Conservation (phyloP, 2,113 vertebrate genomes). For the Thomomys bottae region DNA sequence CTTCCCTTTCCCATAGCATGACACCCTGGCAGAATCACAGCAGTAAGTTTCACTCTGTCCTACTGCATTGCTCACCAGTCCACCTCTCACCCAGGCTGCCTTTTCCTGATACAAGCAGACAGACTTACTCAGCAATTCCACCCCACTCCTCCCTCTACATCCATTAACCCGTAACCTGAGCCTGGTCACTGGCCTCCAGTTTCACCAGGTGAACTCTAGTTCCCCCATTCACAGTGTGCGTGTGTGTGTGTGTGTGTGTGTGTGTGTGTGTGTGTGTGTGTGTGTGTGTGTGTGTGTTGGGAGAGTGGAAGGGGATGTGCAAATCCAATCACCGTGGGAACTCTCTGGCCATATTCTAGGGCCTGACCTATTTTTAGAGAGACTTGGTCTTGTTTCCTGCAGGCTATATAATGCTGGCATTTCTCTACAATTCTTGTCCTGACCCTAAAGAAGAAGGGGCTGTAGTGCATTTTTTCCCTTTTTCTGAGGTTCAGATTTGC, state of each 20-base stretch:
- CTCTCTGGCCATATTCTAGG: background rate
- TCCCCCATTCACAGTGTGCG: background rate
- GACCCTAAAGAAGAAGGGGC: background rate
- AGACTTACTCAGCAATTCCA: background rate
- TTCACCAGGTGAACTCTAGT: background rate
- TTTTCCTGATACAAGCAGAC: background rate
- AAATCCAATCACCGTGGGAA: background rate
- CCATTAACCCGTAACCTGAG: background rate
- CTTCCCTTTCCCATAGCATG: background rate
- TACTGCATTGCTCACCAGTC: background rate
- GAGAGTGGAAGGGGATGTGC: too few species aligned
- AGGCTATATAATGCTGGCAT: background rate
- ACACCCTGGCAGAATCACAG: background rate
- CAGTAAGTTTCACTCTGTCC: background rate
- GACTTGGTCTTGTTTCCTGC: background rate
- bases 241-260: too few species aligned
- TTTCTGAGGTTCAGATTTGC: background rate
- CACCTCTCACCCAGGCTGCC: background rate
- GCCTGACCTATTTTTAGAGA: constrained; percentile 21
- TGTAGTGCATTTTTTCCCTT: background rate
- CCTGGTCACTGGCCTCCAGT: background rate
- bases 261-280: too few species aligned
- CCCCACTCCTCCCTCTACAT: background rate
- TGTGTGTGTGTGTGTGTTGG: too few species aligned
- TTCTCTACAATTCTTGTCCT: background rate